Conservation (phyloP, 2,888 invertebrate species). For the Adelphocoris suturalis region DNA sequence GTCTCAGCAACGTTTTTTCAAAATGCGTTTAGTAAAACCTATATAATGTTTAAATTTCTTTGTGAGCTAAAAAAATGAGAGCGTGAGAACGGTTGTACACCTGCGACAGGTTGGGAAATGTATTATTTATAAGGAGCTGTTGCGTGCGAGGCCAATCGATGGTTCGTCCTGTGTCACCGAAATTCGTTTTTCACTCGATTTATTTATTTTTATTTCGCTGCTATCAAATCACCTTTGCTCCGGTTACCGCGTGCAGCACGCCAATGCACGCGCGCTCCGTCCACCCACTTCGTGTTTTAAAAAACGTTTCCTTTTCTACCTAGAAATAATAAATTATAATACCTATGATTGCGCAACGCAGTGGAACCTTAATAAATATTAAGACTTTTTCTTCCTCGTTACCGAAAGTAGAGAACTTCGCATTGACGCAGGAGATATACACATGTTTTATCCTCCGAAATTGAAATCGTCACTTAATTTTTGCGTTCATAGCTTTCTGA, state of each 20-base stretch:
- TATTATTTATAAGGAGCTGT: conserved; percentile 39
- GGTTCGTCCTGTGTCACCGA: conserved; percentile 22
- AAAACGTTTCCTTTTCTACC: not conserved
- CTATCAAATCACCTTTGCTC: conserved; percentile 5
- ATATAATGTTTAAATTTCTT: not conserved
- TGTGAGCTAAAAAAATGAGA: not conserved
- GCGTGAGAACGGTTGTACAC: conserved; percentile 32
- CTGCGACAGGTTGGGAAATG: conserved; percentile 36
- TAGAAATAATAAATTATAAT: not conserved
- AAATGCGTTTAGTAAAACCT: no score
- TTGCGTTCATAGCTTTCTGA: no score
- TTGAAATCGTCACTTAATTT: no score
- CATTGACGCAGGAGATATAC: no score
- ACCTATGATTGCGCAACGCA: not conserved
- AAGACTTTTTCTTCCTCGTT: not conserved
- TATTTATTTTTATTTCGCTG: conserved; percentile 14
- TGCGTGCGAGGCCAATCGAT: conserved; percentile 32
- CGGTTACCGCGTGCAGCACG: not conserved
- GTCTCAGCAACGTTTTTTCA: no score
- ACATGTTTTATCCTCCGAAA: no score
- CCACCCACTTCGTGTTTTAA: not conserved
- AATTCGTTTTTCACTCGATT: conserved; percentile 36
- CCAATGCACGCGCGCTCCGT: not conserved
- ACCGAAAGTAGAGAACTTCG: no score
- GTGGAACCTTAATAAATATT: not conserved